Conservation (phyloP, 2,113 vertebrate genomes). For the Eretmochelys imbricata region DNA sequence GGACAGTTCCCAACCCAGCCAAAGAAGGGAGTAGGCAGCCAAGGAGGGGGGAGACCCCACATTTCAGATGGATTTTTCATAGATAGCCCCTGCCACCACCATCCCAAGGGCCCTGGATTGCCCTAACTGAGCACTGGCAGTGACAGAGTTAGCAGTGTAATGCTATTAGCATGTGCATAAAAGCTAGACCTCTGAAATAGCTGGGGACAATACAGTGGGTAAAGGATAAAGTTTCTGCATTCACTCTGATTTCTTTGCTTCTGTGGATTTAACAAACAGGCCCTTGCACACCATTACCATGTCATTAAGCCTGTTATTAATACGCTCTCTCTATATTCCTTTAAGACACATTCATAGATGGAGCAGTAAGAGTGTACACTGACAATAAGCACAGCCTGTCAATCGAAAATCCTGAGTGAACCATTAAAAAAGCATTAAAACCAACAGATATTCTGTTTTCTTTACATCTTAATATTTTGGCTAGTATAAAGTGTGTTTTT, state of each 20-base stretch:
- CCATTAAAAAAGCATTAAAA: background rate
- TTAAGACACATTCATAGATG: background rate
- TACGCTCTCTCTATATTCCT: background rate
- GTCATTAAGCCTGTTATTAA: background rate
- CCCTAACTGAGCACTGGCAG: background rate
- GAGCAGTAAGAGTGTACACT: background rate
- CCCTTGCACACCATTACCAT: background rate
- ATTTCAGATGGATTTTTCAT: background rate
- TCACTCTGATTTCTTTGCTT: background rate
- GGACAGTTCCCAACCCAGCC: background rate
- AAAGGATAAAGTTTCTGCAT: background rate
- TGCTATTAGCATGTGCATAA: background rate
- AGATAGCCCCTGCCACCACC: background rate
- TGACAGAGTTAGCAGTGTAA: background rate
- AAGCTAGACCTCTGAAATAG: background rate
- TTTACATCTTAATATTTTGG: background rate
- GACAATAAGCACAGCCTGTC: background rate
- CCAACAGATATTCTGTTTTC: background rate
- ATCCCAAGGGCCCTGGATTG: background rate
- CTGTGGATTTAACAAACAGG: background rate
- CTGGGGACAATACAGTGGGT: background rate
- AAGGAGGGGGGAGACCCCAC: background rate
- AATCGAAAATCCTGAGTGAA: background rate
- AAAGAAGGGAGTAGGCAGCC: background rate
- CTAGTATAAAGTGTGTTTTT: background rate